Percentiles rank a stretch among this genome's conserved stretches.
Conservation (phyloP, 2,113 vertebrate genomes). For the Amphilophus citrinellus region DNA sequence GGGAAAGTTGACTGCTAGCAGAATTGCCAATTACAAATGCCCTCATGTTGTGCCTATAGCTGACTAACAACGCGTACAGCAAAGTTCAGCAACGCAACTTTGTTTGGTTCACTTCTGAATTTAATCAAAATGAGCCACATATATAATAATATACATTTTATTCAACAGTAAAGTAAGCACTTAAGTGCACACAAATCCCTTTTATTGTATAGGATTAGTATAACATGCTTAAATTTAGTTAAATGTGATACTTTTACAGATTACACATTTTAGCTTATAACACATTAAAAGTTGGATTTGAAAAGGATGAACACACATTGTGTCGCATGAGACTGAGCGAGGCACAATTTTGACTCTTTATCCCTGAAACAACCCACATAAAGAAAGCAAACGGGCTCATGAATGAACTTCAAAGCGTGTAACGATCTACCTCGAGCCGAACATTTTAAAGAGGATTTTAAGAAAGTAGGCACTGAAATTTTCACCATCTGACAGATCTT, state of each 20-base stretch:
- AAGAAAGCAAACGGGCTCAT: not conserved
- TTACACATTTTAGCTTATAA: too few species aligned
- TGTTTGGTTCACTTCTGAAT: not conserved
- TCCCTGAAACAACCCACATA: not conserved
- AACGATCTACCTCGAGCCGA: not conserved
- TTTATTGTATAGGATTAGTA: not conserved
- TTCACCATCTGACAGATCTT: not conserved
- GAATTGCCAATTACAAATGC: constrained; percentile 34
- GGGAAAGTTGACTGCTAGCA: constrained; percentile 37
- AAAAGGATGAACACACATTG: not conserved
- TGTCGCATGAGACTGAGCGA: not conserved
- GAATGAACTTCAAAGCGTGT: not conserved
- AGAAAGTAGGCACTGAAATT: not conserved
- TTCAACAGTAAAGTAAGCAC: not conserved
- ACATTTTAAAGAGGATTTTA: not conserved
- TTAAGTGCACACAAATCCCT: not conserved
- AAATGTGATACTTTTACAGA: not conserved
- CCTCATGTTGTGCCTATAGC: constrained; percentile 10
- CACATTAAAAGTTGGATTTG: too few species aligned
- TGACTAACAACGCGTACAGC: not conserved
- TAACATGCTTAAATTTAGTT: not conserved
- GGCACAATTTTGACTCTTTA: not conserved
- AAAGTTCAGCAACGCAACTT: not conserved
- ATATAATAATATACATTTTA: not conserved
- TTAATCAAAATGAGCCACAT: constrained; percentile 19